phyloP scores from a whole-genome alignment of 92 coral and sea anemone species.

The Porites evermanni region DNA sequence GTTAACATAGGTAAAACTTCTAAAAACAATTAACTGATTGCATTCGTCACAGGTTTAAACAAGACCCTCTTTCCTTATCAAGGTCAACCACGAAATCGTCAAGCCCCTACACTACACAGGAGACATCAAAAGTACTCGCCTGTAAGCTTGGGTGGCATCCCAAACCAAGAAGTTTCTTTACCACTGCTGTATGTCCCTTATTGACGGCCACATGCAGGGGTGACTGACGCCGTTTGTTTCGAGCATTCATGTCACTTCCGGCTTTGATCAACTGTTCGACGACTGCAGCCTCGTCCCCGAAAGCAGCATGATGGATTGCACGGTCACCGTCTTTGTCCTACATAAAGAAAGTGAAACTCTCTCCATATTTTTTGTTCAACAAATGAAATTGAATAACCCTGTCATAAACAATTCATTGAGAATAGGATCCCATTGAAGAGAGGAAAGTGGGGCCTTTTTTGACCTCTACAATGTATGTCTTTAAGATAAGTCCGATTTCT shows the following conservation, averaged over 20 bases:
- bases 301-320: slow-evolving; percentile 96
- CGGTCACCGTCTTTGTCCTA: slow-evolving; percentile 99
- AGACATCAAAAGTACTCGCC: slow-evolving; percentile 40
- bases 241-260: slow-evolving; percentile 94
- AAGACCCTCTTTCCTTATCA: too few relatives aligned
- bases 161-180: slow-evolving; percentile 77
- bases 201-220: slow-evolving; percentile 98
- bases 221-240: slow-evolving; percentile 98
- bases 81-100: too few relatives aligned
- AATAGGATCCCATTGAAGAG: too few relatives aligned
- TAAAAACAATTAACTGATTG: not conserved
- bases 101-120: too few relatives aligned
- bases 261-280: slow-evolving; percentile 87
- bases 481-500: too few relatives aligned
- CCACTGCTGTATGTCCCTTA: slow-evolving; percentile 94
- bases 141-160: slow-evolving; percentile 95
- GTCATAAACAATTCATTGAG: too few relatives aligned
- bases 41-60: too few relatives aligned
- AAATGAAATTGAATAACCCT: not conserved
- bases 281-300: slow-evolving; percentile 89
- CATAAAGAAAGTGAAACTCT: not conserved
- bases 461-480: too few relatives aligned
- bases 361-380: not conserved
- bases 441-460: too few relatives aligned
- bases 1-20: not conserved